Percentiles rank a stretch among this genome's conserved stretches.
Evolutionary conservation across 1,140 invertebrate species (phyloP).

Genomic region (Drosophila parvula): DNA sequence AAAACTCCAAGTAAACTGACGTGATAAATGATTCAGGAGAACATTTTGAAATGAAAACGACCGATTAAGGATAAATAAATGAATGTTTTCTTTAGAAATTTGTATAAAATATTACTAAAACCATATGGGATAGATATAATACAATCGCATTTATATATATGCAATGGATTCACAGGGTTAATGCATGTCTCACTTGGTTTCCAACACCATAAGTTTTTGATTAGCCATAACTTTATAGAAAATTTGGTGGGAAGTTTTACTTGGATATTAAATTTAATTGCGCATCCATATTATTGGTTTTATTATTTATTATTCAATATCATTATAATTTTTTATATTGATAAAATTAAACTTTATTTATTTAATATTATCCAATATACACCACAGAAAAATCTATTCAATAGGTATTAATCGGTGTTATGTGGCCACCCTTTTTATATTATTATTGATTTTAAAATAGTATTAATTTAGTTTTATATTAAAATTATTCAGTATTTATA

Average conservation of each 20-base stretch:
- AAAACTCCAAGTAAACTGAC: not conserved
- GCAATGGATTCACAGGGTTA: constrained; percentile 11
- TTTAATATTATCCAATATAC: not conserved
- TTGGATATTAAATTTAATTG: constrained; percentile 6
- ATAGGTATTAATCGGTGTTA: not conserved
- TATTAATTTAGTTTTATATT: not conserved
- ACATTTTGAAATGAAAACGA: not conserved
- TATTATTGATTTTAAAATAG: not conserved
- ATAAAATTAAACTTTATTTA: not conserved
- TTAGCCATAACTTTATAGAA: constrained; percentile 20
- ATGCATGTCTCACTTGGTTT: constrained; percentile 4
- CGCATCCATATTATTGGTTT: constrained; percentile 12
- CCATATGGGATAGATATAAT: not conserved
- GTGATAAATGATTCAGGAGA: not conserved
- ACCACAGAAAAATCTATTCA: not conserved
- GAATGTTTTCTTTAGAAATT: too few species aligned
- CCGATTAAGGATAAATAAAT: not conserved
- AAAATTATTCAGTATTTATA: not conserved
- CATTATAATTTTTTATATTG: not conserved
- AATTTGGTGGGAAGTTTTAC: constrained; percentile 44
- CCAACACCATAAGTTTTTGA: not conserved
- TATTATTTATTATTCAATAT: not conserved
- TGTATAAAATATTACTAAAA: not conserved
- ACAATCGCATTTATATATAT: not conserved
- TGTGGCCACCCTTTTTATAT: not conserved